A percentile compares a stretch with the other conserved stretches of the same genome.
Conservation (phyloP, 2,113 vertebrate species). For the Syrmaticus mikado region DNA sequence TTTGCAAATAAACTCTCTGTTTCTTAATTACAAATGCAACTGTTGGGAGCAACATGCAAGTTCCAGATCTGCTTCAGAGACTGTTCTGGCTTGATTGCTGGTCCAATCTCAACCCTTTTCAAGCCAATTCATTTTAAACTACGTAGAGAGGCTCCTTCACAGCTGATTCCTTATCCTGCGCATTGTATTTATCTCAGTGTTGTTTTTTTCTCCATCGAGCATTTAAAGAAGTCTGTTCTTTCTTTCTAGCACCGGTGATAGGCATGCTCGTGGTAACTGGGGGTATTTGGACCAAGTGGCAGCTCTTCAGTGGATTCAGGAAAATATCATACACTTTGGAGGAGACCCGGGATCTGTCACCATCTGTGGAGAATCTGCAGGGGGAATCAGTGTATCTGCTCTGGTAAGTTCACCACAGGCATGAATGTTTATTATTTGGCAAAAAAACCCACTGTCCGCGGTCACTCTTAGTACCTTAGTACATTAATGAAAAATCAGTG, state of each 20-base stretch:
- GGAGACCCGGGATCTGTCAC: constrained; percentile 87
- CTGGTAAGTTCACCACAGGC: constrained; percentile 74
- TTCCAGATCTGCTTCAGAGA: background rate
- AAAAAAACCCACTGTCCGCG: fast-evolving
- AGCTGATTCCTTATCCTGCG: background rate
- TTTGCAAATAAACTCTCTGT: background rate
- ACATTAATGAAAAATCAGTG: too few relatives aligned
- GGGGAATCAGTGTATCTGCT: constrained; percentile 84
- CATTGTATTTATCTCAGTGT: background rate
- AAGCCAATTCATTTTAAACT: background rate
- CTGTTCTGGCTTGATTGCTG: background rate
- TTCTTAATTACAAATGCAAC: background rate
- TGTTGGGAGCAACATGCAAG: background rate
- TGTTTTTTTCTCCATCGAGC: background rate
- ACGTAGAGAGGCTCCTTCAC: background rate
- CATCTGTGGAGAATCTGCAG: constrained; percentile 89
- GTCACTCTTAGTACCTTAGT: background rate
- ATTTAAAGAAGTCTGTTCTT: background rate
- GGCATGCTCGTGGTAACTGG: constrained; percentile 85
- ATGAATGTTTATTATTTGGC: background rate
- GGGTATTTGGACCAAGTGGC: constrained; percentile 89
- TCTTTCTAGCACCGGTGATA: constrained; percentile 85
- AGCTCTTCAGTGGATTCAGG: constrained; percentile 87
- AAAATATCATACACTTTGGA: constrained; percentile 88
- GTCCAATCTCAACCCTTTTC: background rate